phyloP scores from a whole-genome alignment of 2,888 invertebrate genomes.

The Ornithoptera priamus region DNA sequence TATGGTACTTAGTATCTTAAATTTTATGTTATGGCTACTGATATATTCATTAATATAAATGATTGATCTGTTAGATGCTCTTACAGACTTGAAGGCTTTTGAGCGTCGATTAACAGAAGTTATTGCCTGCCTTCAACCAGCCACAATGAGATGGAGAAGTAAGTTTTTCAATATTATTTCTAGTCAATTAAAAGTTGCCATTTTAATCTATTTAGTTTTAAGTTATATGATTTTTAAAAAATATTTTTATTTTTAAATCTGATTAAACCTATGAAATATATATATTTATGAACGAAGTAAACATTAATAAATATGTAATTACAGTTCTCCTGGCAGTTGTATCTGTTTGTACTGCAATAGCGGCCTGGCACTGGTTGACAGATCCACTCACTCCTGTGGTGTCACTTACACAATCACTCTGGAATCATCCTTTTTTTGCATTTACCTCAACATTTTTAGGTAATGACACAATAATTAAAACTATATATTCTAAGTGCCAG shows the following conservation, averaged over 20 bases:
- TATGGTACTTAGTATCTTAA: background rate
- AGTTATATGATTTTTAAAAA: background rate
- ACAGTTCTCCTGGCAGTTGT: slow-evolving; percentile 92
- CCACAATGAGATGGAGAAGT: slow-evolving; percentile 97
- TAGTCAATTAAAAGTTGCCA: background rate
- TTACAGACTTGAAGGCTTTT: slow-evolving; percentile 96
- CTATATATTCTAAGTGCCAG: no score
- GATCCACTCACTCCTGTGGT: slow-evolving; percentile 96
- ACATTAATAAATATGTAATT: slow-evolving; percentile 30
- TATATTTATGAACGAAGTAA: background rate
- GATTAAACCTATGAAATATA: background rate
- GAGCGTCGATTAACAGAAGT: slow-evolving; percentile 98
- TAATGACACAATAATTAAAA: slow-evolving; percentile 49
- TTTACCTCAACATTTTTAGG: slow-evolving; percentile 90
- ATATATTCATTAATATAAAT: slow-evolving; percentile 30
- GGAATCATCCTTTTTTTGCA: slow-evolving; percentile 97
- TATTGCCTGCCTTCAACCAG: slow-evolving; percentile 96
- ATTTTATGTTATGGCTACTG: slow-evolving; percentile 17
- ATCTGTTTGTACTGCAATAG: slow-evolving; percentile 94
- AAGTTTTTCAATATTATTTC: slow-evolving; percentile 54
- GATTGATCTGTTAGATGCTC: slow-evolving; percentile 47
- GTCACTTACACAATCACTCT: slow-evolving; percentile 93
- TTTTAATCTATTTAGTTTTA: background rate
- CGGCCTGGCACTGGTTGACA: slow-evolving; percentile 97
- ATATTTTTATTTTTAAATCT: background rate